Evolutionary conservation across 2,888 invertebrate species (phyloP).

Genomic region (Apocheima hispidaria): DNA sequence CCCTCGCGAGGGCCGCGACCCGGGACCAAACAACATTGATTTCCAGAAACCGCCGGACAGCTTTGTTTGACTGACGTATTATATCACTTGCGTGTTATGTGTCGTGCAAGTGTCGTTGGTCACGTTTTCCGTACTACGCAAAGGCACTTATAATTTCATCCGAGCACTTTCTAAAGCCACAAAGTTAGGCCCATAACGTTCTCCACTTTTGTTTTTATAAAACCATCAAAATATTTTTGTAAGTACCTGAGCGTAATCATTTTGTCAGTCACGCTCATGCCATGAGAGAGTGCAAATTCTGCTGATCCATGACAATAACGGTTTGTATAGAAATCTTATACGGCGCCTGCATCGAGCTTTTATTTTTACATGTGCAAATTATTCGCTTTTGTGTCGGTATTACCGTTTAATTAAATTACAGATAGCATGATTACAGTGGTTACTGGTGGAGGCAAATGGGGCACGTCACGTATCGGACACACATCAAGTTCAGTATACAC

Average conservation of each 20-base stretch:
- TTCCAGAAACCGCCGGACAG: conserved; percentile 74
- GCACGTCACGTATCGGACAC: conserved; percentile 46
- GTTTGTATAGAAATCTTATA: conserved; percentile 53
- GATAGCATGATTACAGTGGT: conserved; percentile 73
- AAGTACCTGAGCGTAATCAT: conserved; percentile 29
- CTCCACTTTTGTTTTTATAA: conserved; percentile 22
- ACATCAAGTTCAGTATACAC: conserved; percentile 48
- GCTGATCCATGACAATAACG: conserved; percentile 65
- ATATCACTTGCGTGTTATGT: conserved; percentile 26
- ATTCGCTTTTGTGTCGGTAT: conserved; percentile 62
- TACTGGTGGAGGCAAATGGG: conserved; percentile 69
- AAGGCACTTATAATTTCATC: conserved; percentile 11
- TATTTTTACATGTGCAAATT: conserved; percentile 51
- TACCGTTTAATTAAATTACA: conserved; percentile 79
- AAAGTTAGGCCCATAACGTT: conserved; percentile 14
- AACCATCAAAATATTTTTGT: conserved; percentile 28
- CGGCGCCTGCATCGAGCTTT: conserved; percentile 47
- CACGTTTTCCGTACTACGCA: conserved; percentile 22
- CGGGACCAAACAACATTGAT: conserved; percentile 79
- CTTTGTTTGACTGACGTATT: conserved; percentile 58
- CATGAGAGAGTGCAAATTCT: conserved; percentile 55
- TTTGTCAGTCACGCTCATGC: conserved; percentile 51
- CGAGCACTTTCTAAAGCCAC: conserved; percentile 28
- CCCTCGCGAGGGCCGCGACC: conserved; percentile 72
- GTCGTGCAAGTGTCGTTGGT: conserved; percentile 16